These are phyloP conservation scores for Craterocephalus amniculus DNA, from an alignment of 2,797 vertebrate species.

Conservation along the genomic window DNA sequence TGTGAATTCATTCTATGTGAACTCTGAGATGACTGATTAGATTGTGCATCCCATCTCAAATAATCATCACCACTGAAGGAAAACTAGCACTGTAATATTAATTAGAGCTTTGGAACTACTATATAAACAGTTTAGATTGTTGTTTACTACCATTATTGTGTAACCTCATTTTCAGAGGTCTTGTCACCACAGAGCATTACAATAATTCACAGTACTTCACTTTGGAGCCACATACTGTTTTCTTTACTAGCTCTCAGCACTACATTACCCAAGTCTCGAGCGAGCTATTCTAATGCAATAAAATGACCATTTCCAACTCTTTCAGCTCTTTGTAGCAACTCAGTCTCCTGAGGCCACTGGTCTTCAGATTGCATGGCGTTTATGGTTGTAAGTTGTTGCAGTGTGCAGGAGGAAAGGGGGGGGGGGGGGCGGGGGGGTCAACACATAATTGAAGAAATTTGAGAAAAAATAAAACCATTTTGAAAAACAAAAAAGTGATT, in stretches of 20 bases:
- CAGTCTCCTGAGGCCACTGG: slow-evolving; percentile 85
- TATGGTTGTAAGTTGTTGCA: slow-evolving; percentile 85
- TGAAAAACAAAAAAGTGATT: slow-evolving; percentile 87
- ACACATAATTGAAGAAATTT: slow-evolving; percentile 86
- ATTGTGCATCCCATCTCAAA: slow-evolving; percentile 53
- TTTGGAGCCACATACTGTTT: slow-evolving; percentile 68
- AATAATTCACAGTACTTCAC: slow-evolving; percentile 60
- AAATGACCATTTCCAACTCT: slow-evolving; percentile 86
- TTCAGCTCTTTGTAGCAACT: slow-evolving; percentile 84
- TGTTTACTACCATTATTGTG: slow-evolving; percentile 30
- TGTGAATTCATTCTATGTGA: slow-evolving; percentile 42
- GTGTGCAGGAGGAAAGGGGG: slow-evolving; percentile 72
- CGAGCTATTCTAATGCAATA: slow-evolving; percentile 82
- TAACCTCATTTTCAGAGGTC: slow-evolving; percentile 38
- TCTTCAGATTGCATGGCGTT: slow-evolving; percentile 85
- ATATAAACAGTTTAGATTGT: slow-evolving; percentile 37
- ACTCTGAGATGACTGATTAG: slow-evolving; percentile 62
- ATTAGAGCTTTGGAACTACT: slow-evolving; percentile 51
- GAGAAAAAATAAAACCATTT: slow-evolving; percentile 88
- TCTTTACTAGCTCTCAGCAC: slow-evolving; percentile 76
- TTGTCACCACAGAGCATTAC: slow-evolving; percentile 47
- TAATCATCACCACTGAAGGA: slow-evolving; percentile 45
- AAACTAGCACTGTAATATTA: slow-evolving; percentile 51
- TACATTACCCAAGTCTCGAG: slow-evolving; percentile 83
- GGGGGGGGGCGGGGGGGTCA: slow-evolving; percentile 71